These are phyloP conservation scores for Dendrocopos noguchii DNA, from an alignment of 2,113 vertebrate species.

Conservation along the genomic window DNA sequence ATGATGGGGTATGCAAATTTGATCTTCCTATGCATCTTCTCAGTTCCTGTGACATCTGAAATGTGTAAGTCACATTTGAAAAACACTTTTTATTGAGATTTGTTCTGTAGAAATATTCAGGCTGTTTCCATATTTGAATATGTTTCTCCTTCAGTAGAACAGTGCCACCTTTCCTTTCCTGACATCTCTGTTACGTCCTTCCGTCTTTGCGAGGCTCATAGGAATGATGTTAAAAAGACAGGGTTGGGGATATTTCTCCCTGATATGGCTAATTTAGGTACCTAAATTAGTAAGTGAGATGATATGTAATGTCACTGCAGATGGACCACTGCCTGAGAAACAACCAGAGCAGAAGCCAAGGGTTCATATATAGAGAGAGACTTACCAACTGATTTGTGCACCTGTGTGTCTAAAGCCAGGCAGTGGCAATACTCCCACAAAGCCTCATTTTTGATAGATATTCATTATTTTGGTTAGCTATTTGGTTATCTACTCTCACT, in stretches of 20 bases:
- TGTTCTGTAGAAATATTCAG: background rate
- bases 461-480: background rate
- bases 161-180: background rate
- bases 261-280: background rate
- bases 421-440: background rate
- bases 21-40: conserved; percentile 29
- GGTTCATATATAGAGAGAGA: background rate
- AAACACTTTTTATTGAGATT: background rate
- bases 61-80: conserved; percentile 43
- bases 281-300: accelerated
- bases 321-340: background rate
- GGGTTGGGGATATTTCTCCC: background rate
- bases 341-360: background rate
- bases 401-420: background rate
- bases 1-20: background rate
- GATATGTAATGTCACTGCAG: background rate
- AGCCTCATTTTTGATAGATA: background rate
- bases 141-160: background rate
- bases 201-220: background rate
- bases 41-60: background rate
- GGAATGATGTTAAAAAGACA: background rate
- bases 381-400: background rate
- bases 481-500: background rate
- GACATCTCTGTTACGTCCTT: accelerated
- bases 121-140: background rate